Evolutionary conservation across 1,140 invertebrate species (phyloP), one percentile per base, ranked within the genome.

Genomic region (Coboldia fuscipes): DNA sequence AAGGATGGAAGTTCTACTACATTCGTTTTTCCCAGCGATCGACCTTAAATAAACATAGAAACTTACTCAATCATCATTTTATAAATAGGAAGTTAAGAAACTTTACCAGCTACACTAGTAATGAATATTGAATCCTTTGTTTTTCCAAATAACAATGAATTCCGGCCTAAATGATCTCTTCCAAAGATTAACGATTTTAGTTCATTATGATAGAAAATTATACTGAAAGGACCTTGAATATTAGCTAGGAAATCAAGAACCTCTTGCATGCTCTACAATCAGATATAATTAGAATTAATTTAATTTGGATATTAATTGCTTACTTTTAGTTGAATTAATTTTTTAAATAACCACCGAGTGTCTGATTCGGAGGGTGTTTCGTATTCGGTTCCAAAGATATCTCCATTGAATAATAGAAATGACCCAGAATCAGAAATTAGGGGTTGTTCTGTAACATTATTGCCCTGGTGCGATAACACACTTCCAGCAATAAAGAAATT

Each of bases 91-190:
- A 42, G 15, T 20, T 32, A 19, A 36, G 23, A 17, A 16, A 36
- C 40, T 30, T 45, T 50, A 48, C 58, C 61, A 30, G 64, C 62
- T 34, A 72, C 68, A 50, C 70, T 75, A 40, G 64, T 63, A 20
- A 74, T 45, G 20, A 68, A 45, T 28, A 71, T 43, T 18, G 50
- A 43, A 27, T 56, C 40, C 8, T 54, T 38, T 41, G 57, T 49
- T 40, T 63, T 53, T 47, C 68, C 66, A 46, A 82, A 65, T 13
- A 90, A 56, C 23, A 92, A 60, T 57, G 81, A 83, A 40, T 81
- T 71, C 41, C 86, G 64, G 17, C 89, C 89, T 54, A 88, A 72
- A 39, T 63, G 60, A 60, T 96, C 89, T 52, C 88, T 63, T 6
- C 72, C 75, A 61, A 92, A 89, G 61, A 78, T 89, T 23, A 96